Evolutionary conservation across 53 echinoderm and acorn worm genomes (phyloP).

Genomic region (Hippasteria phrygiana): DNA sequence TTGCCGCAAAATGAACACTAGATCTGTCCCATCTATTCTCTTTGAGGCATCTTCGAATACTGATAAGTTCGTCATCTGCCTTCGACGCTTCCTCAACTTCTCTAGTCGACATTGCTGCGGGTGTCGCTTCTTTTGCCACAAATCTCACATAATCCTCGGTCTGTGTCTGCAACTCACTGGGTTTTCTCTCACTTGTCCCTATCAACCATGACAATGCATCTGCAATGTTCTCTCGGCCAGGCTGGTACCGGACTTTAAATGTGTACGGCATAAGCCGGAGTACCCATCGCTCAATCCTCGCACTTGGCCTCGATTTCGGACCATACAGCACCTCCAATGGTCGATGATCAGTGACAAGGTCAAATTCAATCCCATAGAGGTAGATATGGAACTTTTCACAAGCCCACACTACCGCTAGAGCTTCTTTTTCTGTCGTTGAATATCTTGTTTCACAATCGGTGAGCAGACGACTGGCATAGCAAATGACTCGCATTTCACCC

Average conservation of each 20-base stretch:
- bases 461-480: constrained; percentile 68
- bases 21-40: too few species aligned
- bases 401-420: constrained; percentile 58
- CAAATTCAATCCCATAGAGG: constrained; percentile 40
- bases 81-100: constrained; percentile 43
- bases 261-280: constrained; percentile 48
- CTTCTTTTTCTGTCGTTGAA: constrained; percentile 61
- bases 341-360: constrained; percentile 57
- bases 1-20: neutral
- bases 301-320: constrained; percentile 30
- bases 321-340: constrained; percentile 40
- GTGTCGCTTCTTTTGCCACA: constrained; percentile 52
- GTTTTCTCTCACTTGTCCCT: constrained; percentile 1
- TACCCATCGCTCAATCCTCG: constrained; percentile 58
- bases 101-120: constrained; percentile 30
- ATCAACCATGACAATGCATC: constrained; percentile 58
- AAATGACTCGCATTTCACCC: constrained; percentile 51
- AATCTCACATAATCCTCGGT: constrained; percentile 53
- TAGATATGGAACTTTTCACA: constrained; percentile 60
- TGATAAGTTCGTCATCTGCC: constrained; percentile 27
- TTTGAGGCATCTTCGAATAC: constrained; percentile 5
- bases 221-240: constrained; percentile 57
- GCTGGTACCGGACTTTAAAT: constrained; percentile 31
- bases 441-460: constrained; percentile 55
- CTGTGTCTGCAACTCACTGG: constrained; percentile 1